Base-by-base conservation (phyloP, 30 jellyfish, hydroid and myxozoan genomes). In the Hydractinia symbiolongicarpus region DNA sequence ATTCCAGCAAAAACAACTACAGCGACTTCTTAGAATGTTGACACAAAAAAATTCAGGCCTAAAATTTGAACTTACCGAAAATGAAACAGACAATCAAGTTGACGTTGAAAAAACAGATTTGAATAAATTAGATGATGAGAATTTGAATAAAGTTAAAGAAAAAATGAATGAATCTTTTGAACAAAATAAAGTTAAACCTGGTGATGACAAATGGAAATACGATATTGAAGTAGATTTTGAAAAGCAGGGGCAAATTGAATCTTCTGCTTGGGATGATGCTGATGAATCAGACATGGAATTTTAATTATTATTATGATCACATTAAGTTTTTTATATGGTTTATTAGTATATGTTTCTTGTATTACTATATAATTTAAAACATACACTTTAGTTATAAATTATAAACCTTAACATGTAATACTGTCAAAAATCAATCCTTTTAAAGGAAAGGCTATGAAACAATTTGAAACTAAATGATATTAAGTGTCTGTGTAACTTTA, bases 211-310 rank as follows among this genome's bases (percentile, higher is more conserved):
- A 40, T 92, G 98, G 98, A 82, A 92, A 73, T 92, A 92, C 77
- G 96, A 92, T 16, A 56, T 92, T 4, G 98, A 92, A 61, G 95
- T 87, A 75, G 91, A 81, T 61, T 86, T 15, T 9, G 81, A 78
- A 8, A 83, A 72, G 11, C 78, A 81, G 49, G 80, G 67, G 14
- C 78, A 81, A 58, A 77, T 83, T 4, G 98, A 85, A 66, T 80
- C 91, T 4, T 20, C 79, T 58, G 95, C 94, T 15, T 93, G 98
- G 98, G 95, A 85, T 72, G 95, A 82, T 40, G 96, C 85, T 19
- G 96, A 83, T 9, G 96, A 84, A 20, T 93, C 98, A 0, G 98
- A 93, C 54, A 67, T 87, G 76, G 98, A 93, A 77, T 93, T 93
- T 80, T 93, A 73, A 76, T 30, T 30, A 30, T 30, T 30, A 30